Base-by-base conservation (phyloP, 2,113 vertebrate genomes). In the Erythrocebus patas region DNA sequence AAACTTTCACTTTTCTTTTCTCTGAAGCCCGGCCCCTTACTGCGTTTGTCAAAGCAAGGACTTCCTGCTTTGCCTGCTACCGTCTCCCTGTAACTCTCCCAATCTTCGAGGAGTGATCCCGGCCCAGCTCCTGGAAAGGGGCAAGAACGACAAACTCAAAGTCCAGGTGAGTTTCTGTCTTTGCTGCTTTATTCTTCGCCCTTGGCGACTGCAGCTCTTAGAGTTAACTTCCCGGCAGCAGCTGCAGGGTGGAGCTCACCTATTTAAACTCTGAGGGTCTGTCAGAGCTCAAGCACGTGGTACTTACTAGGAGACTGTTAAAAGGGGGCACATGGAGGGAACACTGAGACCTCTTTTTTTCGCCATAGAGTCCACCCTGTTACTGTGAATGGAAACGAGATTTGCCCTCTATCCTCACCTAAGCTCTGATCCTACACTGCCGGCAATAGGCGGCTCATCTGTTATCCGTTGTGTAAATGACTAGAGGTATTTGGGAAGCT, bases 1-100 rank as follows among this genome's bases (percentile, higher is more conserved):
- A 4, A 25, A 30, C 80, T 98, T 98, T 97, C 96, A 55, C 76
- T 98, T 97, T 97, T 52, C 88, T 93, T 97, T 97, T 40, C 80
- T n/a, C 7, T 0, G 73, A 38, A 87, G 83, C n/a, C 61, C 25
- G 70, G 92, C 79, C 72, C 18, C 48, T 17, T 25, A 0, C 16
- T 17, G 13, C 2, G 9, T 1, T 75, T 5, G 17, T 4, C 30
- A 6, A 8, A 17, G n/a, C 55, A 1, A 32, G 3, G 45, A 52
- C 75, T 64, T 95, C 89, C 75, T 43, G 68, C 5, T 68, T n/a
- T 16, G 1, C 11, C 35, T 4, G 3, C 43, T 0, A 18, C 61
- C 22, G 3, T 2, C 43, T 78, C 55, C 22, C 68, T 48, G 45
- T 48, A 8, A 4, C 4, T n/a, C 16, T 73, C 35, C 35, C 52